phyloP scores from a whole-genome alignment of 1,140 invertebrate species.

The Drosophila punjabiensis region DNA sequence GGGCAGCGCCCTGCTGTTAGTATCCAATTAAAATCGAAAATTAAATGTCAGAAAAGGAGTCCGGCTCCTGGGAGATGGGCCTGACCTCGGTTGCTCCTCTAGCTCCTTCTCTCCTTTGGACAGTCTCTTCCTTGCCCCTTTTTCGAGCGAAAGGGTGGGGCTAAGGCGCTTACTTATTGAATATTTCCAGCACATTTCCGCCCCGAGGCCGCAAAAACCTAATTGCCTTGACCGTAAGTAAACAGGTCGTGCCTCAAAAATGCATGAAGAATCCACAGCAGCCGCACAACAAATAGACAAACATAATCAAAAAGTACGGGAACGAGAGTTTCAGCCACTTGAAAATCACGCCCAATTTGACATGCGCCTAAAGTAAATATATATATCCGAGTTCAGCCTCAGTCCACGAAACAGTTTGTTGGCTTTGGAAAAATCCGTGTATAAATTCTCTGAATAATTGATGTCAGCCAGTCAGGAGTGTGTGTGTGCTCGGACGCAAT shows the following conservation, averaged over 20 bases:
- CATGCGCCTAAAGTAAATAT: slow-evolving; percentile 75
- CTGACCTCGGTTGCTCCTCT: not conserved
- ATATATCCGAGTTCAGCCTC: slow-evolving; percentile 42
- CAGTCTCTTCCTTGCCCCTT: slow-evolving; percentile 9
- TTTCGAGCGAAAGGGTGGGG: slow-evolving; percentile 16
- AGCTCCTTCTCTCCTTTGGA: not conserved
- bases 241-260: slow-evolving; percentile 70
- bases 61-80: slow-evolving; percentile 17
- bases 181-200: slow-evolving; percentile 60
- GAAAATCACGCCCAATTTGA: slow-evolving; percentile 83
- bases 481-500: slow-evolving; percentile 56
- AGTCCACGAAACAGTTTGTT: slow-evolving; percentile 14
- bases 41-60: slow-evolving; percentile 76
- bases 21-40: slow-evolving; percentile 85
- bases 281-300: slow-evolving; percentile 76
- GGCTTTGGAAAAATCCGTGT: slow-evolving; percentile 70
- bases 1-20: slow-evolving; percentile 83
- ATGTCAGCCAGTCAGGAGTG: slow-evolving; percentile 49
- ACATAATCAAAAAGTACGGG: slow-evolving; percentile 79
- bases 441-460: slow-evolving; percentile 81
- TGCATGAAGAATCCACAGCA: slow-evolving; percentile 67
- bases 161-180: slow-evolving; percentile 82
- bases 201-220: slow-evolving; percentile 74
- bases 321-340: slow-evolving; percentile 57
- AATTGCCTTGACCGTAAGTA: slow-evolving; percentile 81